Percentiles rank a stretch among this genome's conserved stretches.
Evolutionary conservation across 2,888 invertebrate species (phyloP).

Genomic region (Cerceris ruficornis): DNA sequence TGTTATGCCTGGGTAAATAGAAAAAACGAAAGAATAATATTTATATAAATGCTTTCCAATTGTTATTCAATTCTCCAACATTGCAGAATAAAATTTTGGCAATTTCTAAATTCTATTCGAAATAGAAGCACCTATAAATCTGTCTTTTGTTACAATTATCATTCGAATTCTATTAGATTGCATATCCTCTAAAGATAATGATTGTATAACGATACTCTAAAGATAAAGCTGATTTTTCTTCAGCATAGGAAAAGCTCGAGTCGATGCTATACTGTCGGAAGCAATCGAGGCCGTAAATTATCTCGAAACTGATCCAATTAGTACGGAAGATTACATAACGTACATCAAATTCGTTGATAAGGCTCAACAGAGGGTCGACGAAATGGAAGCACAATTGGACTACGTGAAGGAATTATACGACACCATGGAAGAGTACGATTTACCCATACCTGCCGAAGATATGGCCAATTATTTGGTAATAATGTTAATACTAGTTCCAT

Average conservation of each 20-base stretch:
- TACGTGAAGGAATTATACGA: slow-evolving; percentile 93
- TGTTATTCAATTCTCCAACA: too few species aligned
- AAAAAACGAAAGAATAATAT: too few species aligned
- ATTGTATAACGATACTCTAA: too few species aligned
- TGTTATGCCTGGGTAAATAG: slow-evolving; percentile 85
- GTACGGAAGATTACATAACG: slow-evolving; percentile 88
- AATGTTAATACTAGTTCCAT: neutral
- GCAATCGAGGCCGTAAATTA: slow-evolving; percentile 86
- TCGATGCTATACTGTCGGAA: slow-evolving; percentile 82
- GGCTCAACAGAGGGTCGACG: slow-evolving; percentile 86
- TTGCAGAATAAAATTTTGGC: too few species aligned
- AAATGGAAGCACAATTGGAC: slow-evolving; percentile 88
- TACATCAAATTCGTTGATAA: slow-evolving; percentile 88
- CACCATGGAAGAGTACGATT: slow-evolving; percentile 90
- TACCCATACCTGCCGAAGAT: slow-evolving; percentile 89
- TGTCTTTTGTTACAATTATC: too few species aligned
- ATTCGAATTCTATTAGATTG: too few species aligned
- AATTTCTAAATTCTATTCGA: too few species aligned
- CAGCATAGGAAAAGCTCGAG: slow-evolving; percentile 86
- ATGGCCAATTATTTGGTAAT: slow-evolving; percentile 84
- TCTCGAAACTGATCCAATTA: slow-evolving; percentile 85
- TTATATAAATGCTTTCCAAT: too few species aligned
- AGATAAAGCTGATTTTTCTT: neutral
- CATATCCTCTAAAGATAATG: too few species aligned
- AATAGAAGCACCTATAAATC: too few species aligned